Conservation (phyloP, 2,113 vertebrate genomes). For the Sorex fumeus region DNA sequence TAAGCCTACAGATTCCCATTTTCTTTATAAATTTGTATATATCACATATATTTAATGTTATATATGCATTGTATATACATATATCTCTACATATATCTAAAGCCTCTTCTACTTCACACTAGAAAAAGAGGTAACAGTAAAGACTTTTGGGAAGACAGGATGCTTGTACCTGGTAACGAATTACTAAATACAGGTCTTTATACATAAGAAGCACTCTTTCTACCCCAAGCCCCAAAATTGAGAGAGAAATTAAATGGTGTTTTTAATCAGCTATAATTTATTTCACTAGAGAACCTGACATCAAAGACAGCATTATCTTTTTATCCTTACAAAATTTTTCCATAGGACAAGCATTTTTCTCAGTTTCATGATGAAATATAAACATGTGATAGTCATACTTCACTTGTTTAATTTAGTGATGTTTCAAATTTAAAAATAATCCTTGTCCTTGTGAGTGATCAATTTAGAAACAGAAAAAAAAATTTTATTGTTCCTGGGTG, state of each 20-base stretch:
- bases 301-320: conserved; percentile 56
- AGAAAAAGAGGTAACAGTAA: conserved; percentile 32
- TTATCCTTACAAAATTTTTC: conserved; percentile 32
- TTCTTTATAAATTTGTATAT: no score
- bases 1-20: neutral
- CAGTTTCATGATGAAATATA: conserved; percentile 67
- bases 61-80: neutral
- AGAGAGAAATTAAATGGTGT: conserved; percentile 21
- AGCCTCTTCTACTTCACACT: conserved; percentile 17
- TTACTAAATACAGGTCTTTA: no score
- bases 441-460: conserved; percentile 44
- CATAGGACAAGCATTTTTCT: conserved; percentile 54
- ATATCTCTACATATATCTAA: neutral
- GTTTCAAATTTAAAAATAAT: conserved; percentile 59
- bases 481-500: neutral
- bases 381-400: conserved; percentile 61
- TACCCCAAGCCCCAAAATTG: no score
- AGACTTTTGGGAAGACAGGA: neutral
- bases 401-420: conserved; percentile 62
- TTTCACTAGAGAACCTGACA: conserved; percentile 39
- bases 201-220: no score
- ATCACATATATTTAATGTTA: no score
- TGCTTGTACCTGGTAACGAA: no score
- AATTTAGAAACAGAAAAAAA: neutral
- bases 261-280: conserved; percentile 22